Conservation (phyloP, 1,140 invertebrate genomes). For the Dendroctonus ponderosae region DNA sequence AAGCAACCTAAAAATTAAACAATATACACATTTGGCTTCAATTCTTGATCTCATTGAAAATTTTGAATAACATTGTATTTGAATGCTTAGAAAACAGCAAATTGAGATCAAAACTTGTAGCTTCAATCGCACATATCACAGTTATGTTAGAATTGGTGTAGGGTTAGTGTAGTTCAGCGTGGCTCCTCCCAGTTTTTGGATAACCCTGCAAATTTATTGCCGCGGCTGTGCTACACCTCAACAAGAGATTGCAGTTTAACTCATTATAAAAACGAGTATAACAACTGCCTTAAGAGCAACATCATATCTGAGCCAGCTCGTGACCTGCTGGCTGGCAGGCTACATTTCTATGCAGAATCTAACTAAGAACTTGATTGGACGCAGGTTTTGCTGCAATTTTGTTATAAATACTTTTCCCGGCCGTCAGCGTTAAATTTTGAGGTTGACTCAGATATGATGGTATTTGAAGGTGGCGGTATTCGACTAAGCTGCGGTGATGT, state of each 20-base stretch:
- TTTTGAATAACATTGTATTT: no score
- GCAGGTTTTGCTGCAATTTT: conserved; percentile 34
- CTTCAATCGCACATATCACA: conserved; percentile 25
- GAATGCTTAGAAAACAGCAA: background rate
- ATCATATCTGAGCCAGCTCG: conserved; percentile 65
- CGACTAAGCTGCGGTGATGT: conserved; percentile 29
- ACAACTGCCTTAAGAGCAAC: conserved; percentile 47
- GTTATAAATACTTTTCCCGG: conserved; percentile 53
- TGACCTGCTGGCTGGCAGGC: conserved; percentile 36
- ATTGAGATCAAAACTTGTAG: conserved; percentile 15
- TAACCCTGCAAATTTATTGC: conserved; percentile 55
- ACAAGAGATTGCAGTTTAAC: conserved; percentile 8
- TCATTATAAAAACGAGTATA: conserved; percentile 13
- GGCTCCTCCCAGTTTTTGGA: conserved; percentile 50
- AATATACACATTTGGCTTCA: background rate
- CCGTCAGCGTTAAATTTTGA: conserved; percentile 44
- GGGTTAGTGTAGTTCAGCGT: conserved; percentile 44
- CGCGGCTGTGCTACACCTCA: conserved; percentile 15
- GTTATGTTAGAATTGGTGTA: conserved; percentile 22
- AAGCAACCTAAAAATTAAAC: conserved; percentile 41
- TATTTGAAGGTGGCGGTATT: conserved; percentile 66
- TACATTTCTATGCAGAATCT: conserved; percentile 9
- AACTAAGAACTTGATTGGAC: conserved; percentile 23
- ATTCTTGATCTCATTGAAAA: background rate
- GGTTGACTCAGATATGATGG: conserved; percentile 67